Evolutionary conservation across 2,113 vertebrate species (phyloP).

Genomic region (Boulengeromyrus knoepffleri): DNA sequence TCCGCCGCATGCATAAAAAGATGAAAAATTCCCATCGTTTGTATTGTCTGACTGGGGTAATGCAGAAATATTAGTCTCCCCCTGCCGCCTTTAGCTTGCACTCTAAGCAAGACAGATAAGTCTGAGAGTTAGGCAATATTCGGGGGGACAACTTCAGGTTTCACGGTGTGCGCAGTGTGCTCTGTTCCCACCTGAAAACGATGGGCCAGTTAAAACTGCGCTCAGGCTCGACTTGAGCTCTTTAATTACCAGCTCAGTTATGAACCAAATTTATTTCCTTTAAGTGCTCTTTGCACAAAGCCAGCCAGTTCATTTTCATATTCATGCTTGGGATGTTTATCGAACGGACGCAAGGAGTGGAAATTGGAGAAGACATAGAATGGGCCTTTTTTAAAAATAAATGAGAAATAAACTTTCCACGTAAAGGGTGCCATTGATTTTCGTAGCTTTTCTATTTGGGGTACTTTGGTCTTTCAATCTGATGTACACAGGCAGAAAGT

Average conservation of each 20-base stretch:
- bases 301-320: slow-evolving; percentile 51
- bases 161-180: slow-evolving; percentile 66
- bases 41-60: slow-evolving; percentile 98
- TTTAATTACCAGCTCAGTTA: slow-evolving; percentile 61
- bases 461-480: slow-evolving; percentile 42
- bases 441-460: slow-evolving; percentile 44
- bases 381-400: slow-evolving; percentile 42
- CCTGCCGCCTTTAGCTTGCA: slow-evolving; percentile 85
- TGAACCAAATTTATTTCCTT: slow-evolving; percentile 49
- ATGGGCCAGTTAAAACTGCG: slow-evolving; percentile 49
- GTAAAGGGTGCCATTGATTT: slow-evolving; percentile 62
- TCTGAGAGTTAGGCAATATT: slow-evolving; percentile 91
- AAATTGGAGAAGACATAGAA: slow-evolving; percentile 62
- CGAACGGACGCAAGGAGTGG: slow-evolving; percentile 50
- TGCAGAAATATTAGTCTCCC: slow-evolving; percentile 98
- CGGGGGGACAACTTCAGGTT: slow-evolving; percentile 80
- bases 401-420: slow-evolving; percentile 50
- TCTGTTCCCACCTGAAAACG: slow-evolving; percentile 44
- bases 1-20: slow-evolving; percentile 97
- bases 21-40: slow-evolving; percentile 99
- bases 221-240: slow-evolving; percentile 39
- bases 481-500: slow-evolving; percentile 39
- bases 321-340: slow-evolving; percentile 51
- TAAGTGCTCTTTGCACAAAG: slow-evolving; percentile 37
- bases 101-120: slow-evolving; percentile 92